Evolutionary conservation across 2,113 vertebrate genomes (phyloP), one percentile per base, ranked within the genome.

Genomic region (Euleptes europaea): DNA sequence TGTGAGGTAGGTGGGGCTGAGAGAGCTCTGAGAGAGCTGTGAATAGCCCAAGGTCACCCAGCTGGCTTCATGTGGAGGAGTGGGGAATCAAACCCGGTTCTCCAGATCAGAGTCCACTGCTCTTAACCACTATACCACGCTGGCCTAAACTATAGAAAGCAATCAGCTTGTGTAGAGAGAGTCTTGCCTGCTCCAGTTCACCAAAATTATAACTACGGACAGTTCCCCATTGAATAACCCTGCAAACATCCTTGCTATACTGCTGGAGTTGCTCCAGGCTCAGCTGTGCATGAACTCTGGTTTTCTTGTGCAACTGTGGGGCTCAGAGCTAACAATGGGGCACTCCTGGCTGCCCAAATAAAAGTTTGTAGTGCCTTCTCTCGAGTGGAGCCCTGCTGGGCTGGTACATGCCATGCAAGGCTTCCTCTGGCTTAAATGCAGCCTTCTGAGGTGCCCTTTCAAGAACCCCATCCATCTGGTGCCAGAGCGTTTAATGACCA

Each of bases 311-410:
- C 4, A 60, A 23, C 57, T 23, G 15, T 60, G 17, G 57, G 21
- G 23, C 21, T 63, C 60, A 63, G 4, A 10, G 35, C 11, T 23
- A 38, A 40, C 5, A 13, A 17, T 0, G 38, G 2, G 74, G 69
- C 77, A 33, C 84, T 75, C 77, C 63, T 89, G 92, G 85, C 91
- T 94, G 94, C 86, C 77, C 67, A 85, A 93, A n/a, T 14, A n/a
- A 33, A n/a, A n/a, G 31, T 88, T 84, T 80, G 33, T 76, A 63
- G 65, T 28, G 5, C 76, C 0, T 3, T 1, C 15, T 60, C n/a
- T 73, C 67, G 67, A 77, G 69, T 71, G 51, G 78, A 86, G 82
- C 78, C 35, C 82, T 84, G 81, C 69, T 86, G 49, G 23, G 72
- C 77, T 88, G 44, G 51, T 82, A 65, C 26, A 72, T 85, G 79